Evolutionary conservation across 1,140 invertebrate genomes (phyloP).

Genomic region (Varroa destructor): DNA sequence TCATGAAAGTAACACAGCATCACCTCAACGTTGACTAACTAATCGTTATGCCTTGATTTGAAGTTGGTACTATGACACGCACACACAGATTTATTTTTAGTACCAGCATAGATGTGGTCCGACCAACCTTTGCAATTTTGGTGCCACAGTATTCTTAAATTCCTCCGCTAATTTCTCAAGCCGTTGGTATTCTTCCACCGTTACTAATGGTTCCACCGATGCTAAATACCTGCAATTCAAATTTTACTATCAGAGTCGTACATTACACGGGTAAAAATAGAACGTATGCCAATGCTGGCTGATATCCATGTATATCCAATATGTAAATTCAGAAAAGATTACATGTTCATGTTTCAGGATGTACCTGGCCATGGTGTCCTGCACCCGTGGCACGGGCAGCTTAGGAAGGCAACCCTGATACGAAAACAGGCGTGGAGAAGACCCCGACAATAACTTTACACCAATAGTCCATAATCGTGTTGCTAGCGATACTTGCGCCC

Average conservation of each 20-base stretch:
- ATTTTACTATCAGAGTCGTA: background rate
- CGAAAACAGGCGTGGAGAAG: conserved; percentile 80
- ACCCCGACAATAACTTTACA: conserved; percentile 54
- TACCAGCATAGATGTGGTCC: no score
- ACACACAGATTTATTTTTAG: no score
- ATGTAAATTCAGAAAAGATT: no score
- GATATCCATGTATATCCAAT: no score
- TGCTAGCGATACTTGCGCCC: conserved; percentile 49
- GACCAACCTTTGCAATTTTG: conserved; percentile 63
- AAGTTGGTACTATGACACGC: no score
- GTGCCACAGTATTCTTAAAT: conserved; percentile 75
- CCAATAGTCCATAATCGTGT: conserved; percentile 72
- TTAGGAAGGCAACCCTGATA: conserved; percentile 89
- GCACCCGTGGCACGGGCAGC: conserved; percentile 69
- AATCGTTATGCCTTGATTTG: no score
- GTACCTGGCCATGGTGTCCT: conserved; percentile 64
- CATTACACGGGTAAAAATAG: no score
- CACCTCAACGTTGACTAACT: no score
- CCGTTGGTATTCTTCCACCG: conserved; percentile 60
- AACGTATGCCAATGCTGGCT: no score
- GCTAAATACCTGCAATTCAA: conserved; percentile 52
- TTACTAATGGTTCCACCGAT: conserved; percentile 68
- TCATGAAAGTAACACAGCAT: no score
- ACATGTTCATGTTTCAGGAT: background rate
- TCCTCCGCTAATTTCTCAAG: conserved; percentile 73